Evolutionary conservation across 2,888 invertebrate species (phyloP).

Genomic region (Mycalesis mineus): DNA sequence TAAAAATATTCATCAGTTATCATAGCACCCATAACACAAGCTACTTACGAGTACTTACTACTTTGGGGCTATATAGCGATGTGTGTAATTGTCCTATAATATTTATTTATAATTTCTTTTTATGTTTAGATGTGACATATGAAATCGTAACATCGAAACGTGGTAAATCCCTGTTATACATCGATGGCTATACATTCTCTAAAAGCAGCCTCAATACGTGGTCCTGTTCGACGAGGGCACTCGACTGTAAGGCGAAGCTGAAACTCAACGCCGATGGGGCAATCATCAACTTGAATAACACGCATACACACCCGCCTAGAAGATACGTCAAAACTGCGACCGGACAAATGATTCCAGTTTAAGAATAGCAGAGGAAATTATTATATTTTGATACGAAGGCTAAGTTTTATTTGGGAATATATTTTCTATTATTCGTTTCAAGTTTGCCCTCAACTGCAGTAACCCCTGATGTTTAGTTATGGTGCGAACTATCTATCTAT

Average conservation of each 20-base stretch:
- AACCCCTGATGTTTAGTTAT: too few species aligned
- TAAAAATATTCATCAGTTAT: too few species aligned
- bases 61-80: too few species aligned
- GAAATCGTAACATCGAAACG: slow-evolving; percentile 1
- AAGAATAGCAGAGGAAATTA: too few species aligned
- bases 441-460: too few species aligned
- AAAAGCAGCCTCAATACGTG: slow-evolving; percentile 29
- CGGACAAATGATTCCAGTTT: slow-evolving; percentile 11
- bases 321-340: slow-evolving; percentile 19
- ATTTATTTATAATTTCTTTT: not conserved
- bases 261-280: slow-evolving; percentile 24
- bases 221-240: slow-evolving; percentile 33
- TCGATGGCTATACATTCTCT: slow-evolving; percentile 40
- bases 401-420: too few species aligned
- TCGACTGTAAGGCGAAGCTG: slow-evolving; percentile 39
- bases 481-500: too few species aligned
- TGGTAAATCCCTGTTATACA: slow-evolving; percentile 28
- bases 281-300: slow-evolving; percentile 26
- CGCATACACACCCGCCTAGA: slow-evolving; percentile 32
- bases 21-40: too few species aligned
- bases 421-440: too few species aligned
- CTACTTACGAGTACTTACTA: too few species aligned
- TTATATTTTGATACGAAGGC: too few species aligned
- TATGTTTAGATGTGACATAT: not conserved
- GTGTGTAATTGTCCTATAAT: too few species aligned